Evolutionary conservation across 2,797 vertebrate genomes (phyloP).

Genomic region (Toxotes lorentzi): DNA sequence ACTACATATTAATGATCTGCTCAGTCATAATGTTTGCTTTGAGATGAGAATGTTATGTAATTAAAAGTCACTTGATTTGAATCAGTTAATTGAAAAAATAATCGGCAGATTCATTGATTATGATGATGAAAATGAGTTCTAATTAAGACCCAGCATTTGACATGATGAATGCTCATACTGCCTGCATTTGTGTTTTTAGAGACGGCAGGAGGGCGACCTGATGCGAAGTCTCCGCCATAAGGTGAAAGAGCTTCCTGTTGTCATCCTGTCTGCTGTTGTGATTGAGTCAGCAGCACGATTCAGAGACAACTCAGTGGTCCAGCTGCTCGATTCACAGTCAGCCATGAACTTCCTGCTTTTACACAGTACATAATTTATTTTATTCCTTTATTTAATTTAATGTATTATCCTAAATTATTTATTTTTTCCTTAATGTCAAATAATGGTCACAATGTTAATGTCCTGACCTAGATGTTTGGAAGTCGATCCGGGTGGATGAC

Average conservation of each 20-base stretch:
- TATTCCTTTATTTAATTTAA: not conserved
- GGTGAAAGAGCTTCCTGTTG: conserved; percentile 23
- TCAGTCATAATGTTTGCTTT: no score
- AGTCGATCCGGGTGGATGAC: conserved; percentile 60
- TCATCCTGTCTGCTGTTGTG: conserved; percentile 73
- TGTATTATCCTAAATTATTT: not conserved
- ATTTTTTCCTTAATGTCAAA: fast-evolving
- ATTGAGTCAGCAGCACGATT: conserved; percentile 73
- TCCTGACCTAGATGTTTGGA: conserved; percentile 69
- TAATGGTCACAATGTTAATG: not conserved
- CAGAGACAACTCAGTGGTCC: conserved; percentile 37
- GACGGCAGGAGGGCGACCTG: conserved; percentile 71
- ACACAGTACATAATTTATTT: conserved; percentile 50
- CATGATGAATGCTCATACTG: no score
- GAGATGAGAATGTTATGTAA: no score
- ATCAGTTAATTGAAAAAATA: no score
- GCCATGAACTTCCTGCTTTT: conserved; percentile 74
- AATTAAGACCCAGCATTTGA: no score
- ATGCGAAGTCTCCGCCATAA: conserved; percentile 46
- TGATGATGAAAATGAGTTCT: no score
- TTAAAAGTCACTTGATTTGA: no score
- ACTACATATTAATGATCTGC: not conserved
- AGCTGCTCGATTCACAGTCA: conserved; percentile 78
- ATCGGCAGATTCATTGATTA: no score
- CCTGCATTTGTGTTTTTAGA: conserved; percentile 54